Base-by-base conservation (phyloP, 2,888 invertebrate species). In the Capitulum mitella region DNA sequence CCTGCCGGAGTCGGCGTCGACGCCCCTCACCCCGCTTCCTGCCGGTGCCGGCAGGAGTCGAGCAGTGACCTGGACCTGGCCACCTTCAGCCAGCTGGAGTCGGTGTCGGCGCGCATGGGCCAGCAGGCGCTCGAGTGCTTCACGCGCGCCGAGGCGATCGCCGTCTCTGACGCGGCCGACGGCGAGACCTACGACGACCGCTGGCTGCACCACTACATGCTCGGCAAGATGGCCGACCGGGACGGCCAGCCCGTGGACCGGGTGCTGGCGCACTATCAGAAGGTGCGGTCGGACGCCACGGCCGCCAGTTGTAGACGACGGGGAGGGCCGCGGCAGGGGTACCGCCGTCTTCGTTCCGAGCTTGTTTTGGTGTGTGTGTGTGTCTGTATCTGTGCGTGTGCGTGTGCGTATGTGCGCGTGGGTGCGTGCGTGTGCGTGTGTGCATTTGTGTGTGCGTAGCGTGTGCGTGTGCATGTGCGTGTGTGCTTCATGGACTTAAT, bases 181-280 rank as follows among this genome's bases (percentile, higher is more conserved):
- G 89, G 89, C 81, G 88, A 88, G 76, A 86, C 88, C 0, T 90
- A 90, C 81, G 95, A 96, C 84, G 97, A 97, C 84, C 89, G 92
- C 79, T 98, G 97, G 97, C 87, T 97, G 54, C 92, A 93, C 84
- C 93, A 94, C 85, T 97, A 97, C 84, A 95, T 97, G 93, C 87
- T 97, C n/a, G 97, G 95, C 0, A 98, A 98, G 89, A 92, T 97
- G 78, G 90, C 92, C 0, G 97, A 97, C 85, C 98, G 97, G 84
- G 89, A 90, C 80, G 91, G 91, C 82, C 90, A 91, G 81, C 89
- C 91, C 79, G 92, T 94, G 0, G 88, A 89, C 26, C 87, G 90
- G 40, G 94, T 91, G 86, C 87, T 97, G 76, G 89, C 91, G 82
- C 92, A 93, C 87, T 97, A 96, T 85, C 70, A 70, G 37, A 70